These are phyloP conservation scores for Lycaena phlaeas DNA, from an alignment of 2,888 invertebrate species.

Conservation along the genomic window DNA sequence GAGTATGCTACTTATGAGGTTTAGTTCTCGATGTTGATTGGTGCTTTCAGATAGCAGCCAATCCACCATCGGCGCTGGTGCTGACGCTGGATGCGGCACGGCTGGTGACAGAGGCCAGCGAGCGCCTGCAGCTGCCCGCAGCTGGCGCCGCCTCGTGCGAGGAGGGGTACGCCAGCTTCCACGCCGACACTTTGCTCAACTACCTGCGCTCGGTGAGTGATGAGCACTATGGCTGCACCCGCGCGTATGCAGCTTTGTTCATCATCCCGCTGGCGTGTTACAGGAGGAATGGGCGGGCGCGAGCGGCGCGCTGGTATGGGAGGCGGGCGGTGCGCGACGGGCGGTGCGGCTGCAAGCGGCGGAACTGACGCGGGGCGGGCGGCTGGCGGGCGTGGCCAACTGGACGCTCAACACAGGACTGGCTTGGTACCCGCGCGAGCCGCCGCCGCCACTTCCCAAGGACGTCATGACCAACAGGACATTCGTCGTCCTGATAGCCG, in stretches of 20 bases:
- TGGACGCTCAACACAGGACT: slow-evolving; percentile 8
- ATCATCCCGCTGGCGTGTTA: neutral
- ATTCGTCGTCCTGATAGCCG: slow-evolving; percentile 11
- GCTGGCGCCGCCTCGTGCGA: slow-evolving; percentile 31
- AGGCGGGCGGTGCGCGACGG: slow-evolving; percentile 14
- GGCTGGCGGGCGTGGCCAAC: slow-evolving; percentile 12
- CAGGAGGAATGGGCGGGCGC: slow-evolving; percentile 16
- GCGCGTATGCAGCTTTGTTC: no score
- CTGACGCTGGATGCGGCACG: slow-evolving; percentile 35
- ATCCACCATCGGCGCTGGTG: slow-evolving; percentile 25
- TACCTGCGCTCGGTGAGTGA: slow-evolving; percentile 43
- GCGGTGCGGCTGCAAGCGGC: slow-evolving; percentile 16
- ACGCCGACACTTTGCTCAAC: slow-evolving; percentile 57
- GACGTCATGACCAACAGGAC: slow-evolving; percentile 11
- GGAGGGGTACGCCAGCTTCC: slow-evolving; percentile 39
- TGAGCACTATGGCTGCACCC: no score
- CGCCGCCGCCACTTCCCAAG: slow-evolving; percentile 8
- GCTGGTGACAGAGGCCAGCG: slow-evolving; percentile 27
- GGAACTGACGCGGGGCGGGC: slow-evolving; percentile 19
- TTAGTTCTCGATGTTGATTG: no score
- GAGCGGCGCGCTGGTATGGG: slow-evolving; percentile 15
- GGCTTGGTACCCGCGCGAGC: slow-evolving; percentile 1
- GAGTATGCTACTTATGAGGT: no score
- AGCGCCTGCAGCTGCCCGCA: slow-evolving; percentile 26
- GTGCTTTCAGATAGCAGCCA: slow-evolving; percentile 15